Conservation (phyloP, 2,888 invertebrate genomes). For the Drosophila greeni region DNA sequence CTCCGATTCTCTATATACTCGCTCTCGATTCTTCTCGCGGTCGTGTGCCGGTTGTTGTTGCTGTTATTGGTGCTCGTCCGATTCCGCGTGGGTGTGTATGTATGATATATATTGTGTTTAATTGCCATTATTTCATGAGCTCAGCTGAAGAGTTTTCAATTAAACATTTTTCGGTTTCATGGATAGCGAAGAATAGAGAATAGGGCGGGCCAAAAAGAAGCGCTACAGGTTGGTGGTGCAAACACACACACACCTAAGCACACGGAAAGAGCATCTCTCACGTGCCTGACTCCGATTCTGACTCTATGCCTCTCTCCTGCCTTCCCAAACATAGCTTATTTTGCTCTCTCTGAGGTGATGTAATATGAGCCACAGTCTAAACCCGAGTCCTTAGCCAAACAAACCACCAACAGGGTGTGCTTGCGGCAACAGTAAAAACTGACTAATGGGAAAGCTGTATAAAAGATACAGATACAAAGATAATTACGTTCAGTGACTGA, state of each 20-base stretch:
- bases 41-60: conserved; percentile 42
- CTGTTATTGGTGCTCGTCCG: conserved; percentile 29
- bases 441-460: neutral
- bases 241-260: neutral
- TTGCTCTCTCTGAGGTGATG: conserved; percentile 40
- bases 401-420: conserved; percentile 34
- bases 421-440: neutral
- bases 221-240: conserved; percentile 40
- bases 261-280: conserved; percentile 16
- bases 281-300: conserved; percentile 24
- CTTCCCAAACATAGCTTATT: conserved; percentile 3
- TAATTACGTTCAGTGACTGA: neutral
- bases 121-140: conserved; percentile 30
- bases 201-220: conserved; percentile 18
- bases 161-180: neutral
- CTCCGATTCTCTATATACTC: conserved; percentile 8
- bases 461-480: neutral
- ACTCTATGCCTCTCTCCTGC: conserved; percentile 15
- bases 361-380: conserved; percentile 24
- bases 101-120: conserved; percentile 25
- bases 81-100: conserved; percentile 46
- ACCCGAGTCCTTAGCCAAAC: conserved; percentile 34
- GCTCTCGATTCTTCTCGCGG: conserved; percentile 24
- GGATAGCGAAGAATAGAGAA: conserved; percentile 4
- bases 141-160: conserved; percentile 11